These are phyloP conservation scores for Drosophila silvestris DNA, from an alignment of 2,888 invertebrate genomes.

Conservation along the genomic window DNA sequence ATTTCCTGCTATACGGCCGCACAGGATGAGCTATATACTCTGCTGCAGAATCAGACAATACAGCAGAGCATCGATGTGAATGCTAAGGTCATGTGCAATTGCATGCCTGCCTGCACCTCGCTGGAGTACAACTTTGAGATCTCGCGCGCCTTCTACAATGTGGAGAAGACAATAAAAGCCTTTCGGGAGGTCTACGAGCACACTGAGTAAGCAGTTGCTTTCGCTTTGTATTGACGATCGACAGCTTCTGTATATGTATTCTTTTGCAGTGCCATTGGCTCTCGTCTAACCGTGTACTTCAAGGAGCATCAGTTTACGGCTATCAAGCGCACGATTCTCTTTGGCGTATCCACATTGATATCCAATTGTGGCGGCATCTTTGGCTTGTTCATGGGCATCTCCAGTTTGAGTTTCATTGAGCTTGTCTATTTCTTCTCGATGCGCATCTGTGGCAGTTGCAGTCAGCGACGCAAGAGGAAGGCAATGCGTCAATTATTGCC, in stretches of 20 bases:
- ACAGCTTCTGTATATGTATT: background rate
- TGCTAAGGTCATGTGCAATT: constrained; percentile 78
- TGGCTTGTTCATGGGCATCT: constrained; percentile 86
- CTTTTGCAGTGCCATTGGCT: constrained; percentile 85
- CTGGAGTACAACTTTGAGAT: constrained; percentile 84
- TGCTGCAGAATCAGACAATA: constrained; percentile 80
- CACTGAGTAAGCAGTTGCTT: constrained; percentile 68
- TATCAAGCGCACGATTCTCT: constrained; percentile 88
- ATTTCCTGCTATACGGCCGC: constrained; percentile 83
- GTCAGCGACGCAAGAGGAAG: constrained; percentile 72
- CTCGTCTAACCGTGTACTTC: constrained; percentile 89
- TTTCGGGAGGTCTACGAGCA: constrained; percentile 81
- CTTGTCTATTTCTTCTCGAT: constrained; percentile 87
- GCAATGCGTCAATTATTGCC: constrained; percentile 21
- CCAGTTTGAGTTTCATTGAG: constrained; percentile 86
- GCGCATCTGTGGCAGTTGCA: constrained; percentile 78
- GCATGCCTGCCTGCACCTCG: constrained; percentile 84
- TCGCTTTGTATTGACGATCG: background rate
- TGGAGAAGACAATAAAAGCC: constrained; percentile 73
- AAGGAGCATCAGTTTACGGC: constrained; percentile 90
- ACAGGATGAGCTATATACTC: constrained; percentile 72
- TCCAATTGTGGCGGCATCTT: constrained; percentile 90
- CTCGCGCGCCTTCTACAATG: constrained; percentile 76
- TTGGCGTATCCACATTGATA: constrained; percentile 89
- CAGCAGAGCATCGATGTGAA: constrained; percentile 62